phyloP scores from a whole-genome alignment of 2,113 vertebrate genomes.

The Clarias gariepinus region DNA sequence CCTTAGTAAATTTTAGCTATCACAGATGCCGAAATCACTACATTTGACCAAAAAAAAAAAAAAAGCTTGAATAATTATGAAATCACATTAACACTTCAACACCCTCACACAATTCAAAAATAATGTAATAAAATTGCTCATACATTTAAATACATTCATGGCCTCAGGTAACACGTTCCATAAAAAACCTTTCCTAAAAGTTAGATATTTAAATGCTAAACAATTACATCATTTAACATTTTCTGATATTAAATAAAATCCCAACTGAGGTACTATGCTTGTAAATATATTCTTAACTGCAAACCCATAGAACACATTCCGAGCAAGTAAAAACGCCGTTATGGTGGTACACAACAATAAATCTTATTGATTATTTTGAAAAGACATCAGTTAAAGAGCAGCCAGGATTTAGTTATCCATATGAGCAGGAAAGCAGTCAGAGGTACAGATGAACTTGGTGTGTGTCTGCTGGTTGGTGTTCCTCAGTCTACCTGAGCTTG shows the following conservation, averaged over 20 bases:
- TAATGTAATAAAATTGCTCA: not conserved
- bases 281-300: not conserved
- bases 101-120: not conserved
- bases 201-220: not conserved
- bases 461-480: slow-evolving; percentile 52
- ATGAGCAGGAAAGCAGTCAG: slow-evolving; percentile 9
- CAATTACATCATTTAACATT: not conserved
- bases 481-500: slow-evolving; percentile 82
- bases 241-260: not conserved
- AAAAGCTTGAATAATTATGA: not conserved
- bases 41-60: not conserved
- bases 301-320: not conserved
- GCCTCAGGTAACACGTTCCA: not conserved
- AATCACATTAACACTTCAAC: not conserved
- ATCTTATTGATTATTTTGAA: not conserved
- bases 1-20: not conserved
- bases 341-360: not conserved
- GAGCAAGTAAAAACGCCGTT: not conserved
- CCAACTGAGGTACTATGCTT: not conserved
- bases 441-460: slow-evolving; percentile 44
- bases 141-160: slow-evolving; percentile 1
- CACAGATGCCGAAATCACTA: not conserved
- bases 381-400: slow-evolving; percentile 4
- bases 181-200: not conserved
- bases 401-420: not conserved